Evolutionary conservation across 2,113 vertebrate species (phyloP).

Genomic region (Eolophus roseicapilla): DNA sequence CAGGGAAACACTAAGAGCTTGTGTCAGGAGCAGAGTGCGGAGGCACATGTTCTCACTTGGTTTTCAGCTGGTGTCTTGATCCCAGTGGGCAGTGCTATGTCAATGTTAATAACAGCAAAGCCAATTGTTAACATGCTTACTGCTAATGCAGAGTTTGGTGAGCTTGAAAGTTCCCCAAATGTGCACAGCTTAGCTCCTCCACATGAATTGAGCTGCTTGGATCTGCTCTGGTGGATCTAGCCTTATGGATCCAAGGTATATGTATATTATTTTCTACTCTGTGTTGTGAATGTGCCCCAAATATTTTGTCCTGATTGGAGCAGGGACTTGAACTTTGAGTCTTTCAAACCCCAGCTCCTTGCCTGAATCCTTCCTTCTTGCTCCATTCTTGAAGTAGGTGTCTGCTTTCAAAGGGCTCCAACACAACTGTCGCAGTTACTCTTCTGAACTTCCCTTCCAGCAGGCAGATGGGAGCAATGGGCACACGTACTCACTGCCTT

Average conservation of each 20-base stretch:
- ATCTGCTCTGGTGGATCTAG: background rate
- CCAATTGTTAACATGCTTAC: background rate
- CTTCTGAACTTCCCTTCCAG: background rate
- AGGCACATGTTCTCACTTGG: background rate
- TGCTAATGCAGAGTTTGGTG: background rate
- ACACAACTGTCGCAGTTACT: background rate
- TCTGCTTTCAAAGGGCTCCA: background rate
- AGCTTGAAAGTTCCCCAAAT: background rate
- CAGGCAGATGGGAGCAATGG: background rate
- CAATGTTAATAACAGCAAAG: background rate
- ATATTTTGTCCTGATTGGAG: background rate
- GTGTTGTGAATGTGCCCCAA: background rate
- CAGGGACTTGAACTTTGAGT: background rate
- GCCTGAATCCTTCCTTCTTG: background rate
- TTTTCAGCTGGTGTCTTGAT: background rate
- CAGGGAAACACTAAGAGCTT: background rate
- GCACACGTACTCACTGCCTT: background rate
- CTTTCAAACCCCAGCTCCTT: background rate
- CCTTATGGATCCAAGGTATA: accelerated
- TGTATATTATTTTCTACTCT: background rate
- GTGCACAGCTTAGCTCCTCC: background rate
- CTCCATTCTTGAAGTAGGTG: background rate
- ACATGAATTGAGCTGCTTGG: background rate
- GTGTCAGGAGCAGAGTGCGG: background rate
- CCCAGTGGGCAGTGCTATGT: background rate